Evolutionary conservation across 1,140 invertebrate genomes (phyloP), one percentile per base, ranked within the genome.

Genomic region (Hycleus phaleratus): DNA sequence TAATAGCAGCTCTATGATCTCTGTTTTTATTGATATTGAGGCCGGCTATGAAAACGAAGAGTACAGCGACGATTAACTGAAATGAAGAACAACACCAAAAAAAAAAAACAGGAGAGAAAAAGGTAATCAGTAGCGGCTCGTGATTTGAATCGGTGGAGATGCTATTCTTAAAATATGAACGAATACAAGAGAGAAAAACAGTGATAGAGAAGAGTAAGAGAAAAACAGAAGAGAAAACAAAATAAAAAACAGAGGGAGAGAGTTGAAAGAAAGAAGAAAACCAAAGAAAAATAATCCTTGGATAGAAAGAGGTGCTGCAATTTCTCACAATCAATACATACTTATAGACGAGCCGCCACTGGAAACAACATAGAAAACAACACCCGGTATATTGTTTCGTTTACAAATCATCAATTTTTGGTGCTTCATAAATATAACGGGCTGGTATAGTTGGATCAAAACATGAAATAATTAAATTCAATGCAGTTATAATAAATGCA

Each of bases 381-480:
- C 18, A 18, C 18, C 18, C 18, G 18, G 18, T 18, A 18, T 18
- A 18, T 18, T 18, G 18, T 18, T 32, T 32, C 32, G 32, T 32
- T 32, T 46, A 44, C 18, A 49, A 6, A 63, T 32, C 11, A 46
- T 39, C 46, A n/a, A 66, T 26, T 45, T 64, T 62, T 6, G 68
- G 70, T 12, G 68, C 58, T 52, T 79, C 73, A 57, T 77, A 68
- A 52, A 77, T 69, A 70, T 81, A 80, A 71, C 69, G 74, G 50
- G 79, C 78, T 18, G 18, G 18, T 18, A 81, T 72, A 26, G 77
- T 78, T 3, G 85, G 84, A 71, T 90, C 88, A 69, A 92, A 91
- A 24, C 85, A 83, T 26, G 86, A 84, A 56, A 92, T 88, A 18
- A 92, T 74, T 2, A 92, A 74, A 74, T 92, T 93, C 38, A 90